These are phyloP conservation scores for Brachyhypopomus occidentalis DNA, from an alignment of 2,113 vertebrate species.

Conservation along the genomic window DNA sequence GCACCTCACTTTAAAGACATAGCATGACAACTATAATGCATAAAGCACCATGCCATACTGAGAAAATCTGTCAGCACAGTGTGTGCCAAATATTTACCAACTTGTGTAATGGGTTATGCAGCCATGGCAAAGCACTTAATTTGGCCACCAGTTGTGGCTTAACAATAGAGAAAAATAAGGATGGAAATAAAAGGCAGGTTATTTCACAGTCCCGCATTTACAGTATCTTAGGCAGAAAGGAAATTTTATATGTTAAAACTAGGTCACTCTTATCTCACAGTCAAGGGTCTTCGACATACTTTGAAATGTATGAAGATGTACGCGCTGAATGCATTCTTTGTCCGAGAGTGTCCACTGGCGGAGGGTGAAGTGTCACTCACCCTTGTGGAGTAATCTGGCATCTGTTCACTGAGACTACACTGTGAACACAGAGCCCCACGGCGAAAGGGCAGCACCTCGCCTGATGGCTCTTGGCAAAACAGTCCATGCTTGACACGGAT, in stretches of 20 bases:
- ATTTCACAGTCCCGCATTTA: constrained; percentile 17
- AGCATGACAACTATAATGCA: background rate
- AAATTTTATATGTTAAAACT: constrained; percentile 31
- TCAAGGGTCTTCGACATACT: constrained; percentile 18
- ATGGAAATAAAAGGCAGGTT: background rate
- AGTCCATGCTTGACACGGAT: constrained; percentile 56
- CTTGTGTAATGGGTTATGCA: constrained; percentile 14
- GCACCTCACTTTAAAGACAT: background rate
- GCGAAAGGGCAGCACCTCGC: constrained; percentile 59
- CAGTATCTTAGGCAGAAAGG: constrained; percentile 26
- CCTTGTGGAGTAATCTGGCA: constrained; percentile 43
- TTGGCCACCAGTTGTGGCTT: constrained; percentile 14
- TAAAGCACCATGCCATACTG: background rate
- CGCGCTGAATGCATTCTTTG: background rate
- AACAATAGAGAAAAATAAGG: constrained; percentile 10
- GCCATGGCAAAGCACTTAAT: constrained; percentile 5
- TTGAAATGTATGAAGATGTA: constrained; percentile 18
- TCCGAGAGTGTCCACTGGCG: constrained; percentile 31
- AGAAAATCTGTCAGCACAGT: constrained; percentile 13
- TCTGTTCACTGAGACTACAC: constrained; percentile 56
- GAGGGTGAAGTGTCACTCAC: constrained; percentile 51
- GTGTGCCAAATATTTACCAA: constrained; percentile 23
- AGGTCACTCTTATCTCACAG: constrained; percentile 27
- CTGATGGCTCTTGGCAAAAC: constrained; percentile 60
- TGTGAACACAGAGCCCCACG: constrained; percentile 57